Evolutionary conservation across 2,888 invertebrate species (phyloP).

Genomic region (Mantis religiosa): DNA sequence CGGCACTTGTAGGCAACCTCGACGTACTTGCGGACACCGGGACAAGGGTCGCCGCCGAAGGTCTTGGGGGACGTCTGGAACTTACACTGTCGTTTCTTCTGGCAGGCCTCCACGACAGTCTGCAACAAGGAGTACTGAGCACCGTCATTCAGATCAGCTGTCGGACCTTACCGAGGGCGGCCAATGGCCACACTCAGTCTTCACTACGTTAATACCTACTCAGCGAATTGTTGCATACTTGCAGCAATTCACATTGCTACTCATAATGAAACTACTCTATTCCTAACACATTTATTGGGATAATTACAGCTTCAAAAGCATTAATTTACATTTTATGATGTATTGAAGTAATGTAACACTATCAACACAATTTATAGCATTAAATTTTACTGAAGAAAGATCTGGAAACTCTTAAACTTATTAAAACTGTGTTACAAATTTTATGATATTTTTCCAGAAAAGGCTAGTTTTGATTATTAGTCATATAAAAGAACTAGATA

Average conservation of each 20-base stretch:
- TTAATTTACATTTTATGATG: too few species aligned
- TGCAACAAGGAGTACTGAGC: conserved; percentile 83
- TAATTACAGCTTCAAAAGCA: too few species aligned
- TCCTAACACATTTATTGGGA: neutral
- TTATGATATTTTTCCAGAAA: too few species aligned
- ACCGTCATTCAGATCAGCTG: conserved; percentile 50
- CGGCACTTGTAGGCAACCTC: conserved; percentile 96
- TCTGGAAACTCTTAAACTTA: too few species aligned
- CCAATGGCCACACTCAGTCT: neutral
- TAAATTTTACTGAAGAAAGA: too few species aligned
- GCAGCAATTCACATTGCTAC: neutral
- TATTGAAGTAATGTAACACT: too few species aligned
- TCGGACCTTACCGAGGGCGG: conserved; percentile 25
- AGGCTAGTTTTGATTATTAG: too few species aligned
- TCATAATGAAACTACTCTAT: neutral
- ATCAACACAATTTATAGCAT: too few species aligned
- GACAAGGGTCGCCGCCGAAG: conserved; percentile 89
- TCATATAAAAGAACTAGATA: too few species aligned
- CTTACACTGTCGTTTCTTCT: conserved; percentile 88
- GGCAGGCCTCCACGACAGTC: conserved; percentile 90
- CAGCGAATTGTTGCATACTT: neutral
- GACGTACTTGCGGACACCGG: conserved; percentile 85
- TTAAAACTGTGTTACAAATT: too few species aligned
- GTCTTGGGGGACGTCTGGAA: conserved; percentile 85
- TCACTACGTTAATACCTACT: neutral